Evolutionary conservation across 1,140 invertebrate species (phyloP), one percentile per base, ranked within the genome.

Genomic region (Diabrotica virgifera): DNA sequence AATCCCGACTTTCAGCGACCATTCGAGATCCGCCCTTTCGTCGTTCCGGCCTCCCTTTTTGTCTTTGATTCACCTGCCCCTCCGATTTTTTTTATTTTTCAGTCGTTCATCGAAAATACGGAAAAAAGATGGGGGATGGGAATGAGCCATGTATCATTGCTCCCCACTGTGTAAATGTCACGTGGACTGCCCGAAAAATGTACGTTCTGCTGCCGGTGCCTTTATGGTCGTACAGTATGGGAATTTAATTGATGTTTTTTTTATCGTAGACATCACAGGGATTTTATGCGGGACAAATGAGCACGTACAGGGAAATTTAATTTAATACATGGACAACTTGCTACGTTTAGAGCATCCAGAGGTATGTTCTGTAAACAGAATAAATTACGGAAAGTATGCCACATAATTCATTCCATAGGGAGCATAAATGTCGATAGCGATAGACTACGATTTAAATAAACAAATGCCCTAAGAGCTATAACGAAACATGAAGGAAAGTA

Each of bases 61-160:
- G 24, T n/a, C 55, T 57, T 40, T 37, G 55, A 57, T 57, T 57
- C 55, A 57, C 55, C 55, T 57, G 55, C 55, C 55, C 55, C 36
- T 55, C 10, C 36, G 13, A 55, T 37, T 36, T 57, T 36, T 57
- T 57, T 57, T 57, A 36, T 37, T 57, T n/a, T 12, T 57, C 10
- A 10, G 6, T 36, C 24, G 36, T 57, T 36, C 36, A 57, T 57
- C 11, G 24, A 46, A 46, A 46, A n/a, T 46, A 46, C 8, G n/a
- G n/a, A 10, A 46, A 6, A 46, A 46, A 46, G n/a, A 46, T 10
- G n/a, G n/a, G 8, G 40, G 40, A 46, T 10, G 40, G 8, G 40
- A 46, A 46, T 46, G n/a, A 8, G 36, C 36, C 9, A 57, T 57
- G 55, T 57, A 57, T 57, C 35, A 57, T 57, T 24, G 35, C 36